Evolutionary conservation across 2,797 vertebrate species (phyloP).

Genomic region (Siniperca scherzeri): DNA sequence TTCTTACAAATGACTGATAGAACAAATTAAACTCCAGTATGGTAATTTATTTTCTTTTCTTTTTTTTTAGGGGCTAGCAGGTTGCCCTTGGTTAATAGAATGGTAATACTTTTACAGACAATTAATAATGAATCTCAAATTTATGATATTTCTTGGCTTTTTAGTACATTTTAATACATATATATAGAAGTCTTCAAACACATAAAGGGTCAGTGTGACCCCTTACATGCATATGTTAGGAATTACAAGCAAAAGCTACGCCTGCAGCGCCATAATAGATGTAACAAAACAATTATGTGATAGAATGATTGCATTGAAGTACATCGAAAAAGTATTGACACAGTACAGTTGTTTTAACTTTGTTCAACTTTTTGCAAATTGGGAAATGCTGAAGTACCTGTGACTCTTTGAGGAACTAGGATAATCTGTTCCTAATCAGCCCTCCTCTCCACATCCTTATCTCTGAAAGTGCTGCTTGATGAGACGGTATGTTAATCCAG

Average conservation of each 20-base stretch:
- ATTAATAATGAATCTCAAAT: constrained; percentile 33
- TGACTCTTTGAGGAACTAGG: not conserved
- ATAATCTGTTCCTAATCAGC: constrained; percentile 32
- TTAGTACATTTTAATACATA: constrained; percentile 16
- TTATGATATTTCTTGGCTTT: constrained; percentile 34
- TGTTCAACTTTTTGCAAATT: not conserved
- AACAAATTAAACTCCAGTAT: constrained; percentile 51
- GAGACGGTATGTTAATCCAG: constrained; percentile 2
- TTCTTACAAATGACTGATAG: constrained; percentile 35
- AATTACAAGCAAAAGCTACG: not conserved
- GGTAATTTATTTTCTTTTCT: no score
- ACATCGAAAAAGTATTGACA: not conserved
- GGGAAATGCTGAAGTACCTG: not conserved
- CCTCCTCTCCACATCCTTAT: constrained; percentile 3
- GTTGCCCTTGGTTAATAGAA: constrained; percentile 52
- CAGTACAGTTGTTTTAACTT: not conserved
- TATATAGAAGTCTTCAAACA: not conserved
- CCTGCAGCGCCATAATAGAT: not conserved
- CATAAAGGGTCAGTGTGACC: constrained; percentile 27
- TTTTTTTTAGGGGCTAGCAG: constrained; percentile 1
- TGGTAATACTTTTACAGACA: constrained; percentile 31
- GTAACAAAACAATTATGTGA: not conserved
- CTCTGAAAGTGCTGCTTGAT: constrained; percentile 17
- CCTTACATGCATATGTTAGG: not conserved
- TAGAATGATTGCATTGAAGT: not conserved